Evolutionary conservation across 2,113 vertebrate genomes (phyloP).

Genomic region (Dicentrarchus labrax): DNA sequence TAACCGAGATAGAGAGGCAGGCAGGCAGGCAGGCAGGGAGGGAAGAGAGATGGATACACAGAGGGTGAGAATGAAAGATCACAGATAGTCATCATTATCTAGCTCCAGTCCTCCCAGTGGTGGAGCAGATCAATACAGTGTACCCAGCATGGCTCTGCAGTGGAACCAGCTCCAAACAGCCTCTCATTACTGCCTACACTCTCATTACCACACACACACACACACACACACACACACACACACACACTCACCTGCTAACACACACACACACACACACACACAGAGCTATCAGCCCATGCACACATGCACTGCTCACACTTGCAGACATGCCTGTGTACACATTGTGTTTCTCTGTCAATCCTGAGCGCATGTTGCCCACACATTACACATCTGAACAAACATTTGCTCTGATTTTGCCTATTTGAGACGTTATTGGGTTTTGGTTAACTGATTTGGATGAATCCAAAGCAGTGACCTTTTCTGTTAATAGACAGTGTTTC

Average conservation of each 20-base stretch:
- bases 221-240: conserved; percentile 34
- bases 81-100: conserved; percentile 77
- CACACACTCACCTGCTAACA: conserved; percentile 1
- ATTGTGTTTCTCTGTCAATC: conserved; percentile 22
- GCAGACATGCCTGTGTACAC: conserved; percentile 30
- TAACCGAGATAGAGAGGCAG: conserved; percentile 1
- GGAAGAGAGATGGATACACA: conserved; percentile 42
- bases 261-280: conserved; percentile 27
- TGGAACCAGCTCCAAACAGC: conserved; percentile 63
- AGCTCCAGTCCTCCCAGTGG: conserved; percentile 68
- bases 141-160: conserved; percentile 65
- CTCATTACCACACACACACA: conserved; percentile 51
- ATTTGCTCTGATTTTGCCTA: conserved; percentile 34
- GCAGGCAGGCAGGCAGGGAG: conserved; percentile 17
- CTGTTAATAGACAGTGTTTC: neutral
- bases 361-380: conserved; percentile 23
- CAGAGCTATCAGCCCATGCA: conserved; percentile 18
- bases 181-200: conserved; percentile 70
- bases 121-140: conserved; percentile 76
- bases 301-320: conserved; percentile 21
- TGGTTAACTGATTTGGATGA: conserved; percentile 4
- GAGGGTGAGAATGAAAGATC: conserved; percentile 64
- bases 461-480: conserved; percentile 5
- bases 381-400: conserved; percentile 41
- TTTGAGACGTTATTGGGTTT: conserved; percentile 8